Evolutionary conservation across 1,140 invertebrate species (phyloP).

Genomic region (Theocolax elegans): DNA sequence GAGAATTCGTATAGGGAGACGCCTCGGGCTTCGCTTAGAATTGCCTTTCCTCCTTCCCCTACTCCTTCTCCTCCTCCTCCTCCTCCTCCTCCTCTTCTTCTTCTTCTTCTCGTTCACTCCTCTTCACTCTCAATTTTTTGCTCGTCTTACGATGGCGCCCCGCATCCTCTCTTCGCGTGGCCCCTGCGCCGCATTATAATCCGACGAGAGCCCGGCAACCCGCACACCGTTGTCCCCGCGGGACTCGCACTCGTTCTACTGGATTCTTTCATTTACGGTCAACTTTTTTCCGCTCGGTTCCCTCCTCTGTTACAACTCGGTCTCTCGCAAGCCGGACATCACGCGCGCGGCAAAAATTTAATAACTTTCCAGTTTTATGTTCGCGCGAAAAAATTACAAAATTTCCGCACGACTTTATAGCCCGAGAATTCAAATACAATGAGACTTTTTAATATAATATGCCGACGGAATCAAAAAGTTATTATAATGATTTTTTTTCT

Average conservation of each 20-base stretch:
- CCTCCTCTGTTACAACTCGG: no score
- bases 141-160: not conserved
- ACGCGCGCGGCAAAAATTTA: slow-evolving; percentile 16
- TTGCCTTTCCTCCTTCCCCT: slow-evolving; percentile 5
- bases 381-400: not conserved
- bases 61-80: not conserved
- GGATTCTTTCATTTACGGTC: slow-evolving; percentile 33
- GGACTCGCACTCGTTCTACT: slow-evolving; percentile 16
- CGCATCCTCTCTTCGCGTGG: slow-evolving; percentile 30
- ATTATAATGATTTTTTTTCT: no score
- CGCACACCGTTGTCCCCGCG: not conserved
- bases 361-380: slow-evolving; percentile 13
- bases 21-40: slow-evolving; percentile 5
- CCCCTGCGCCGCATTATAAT: slow-evolving; percentile 39
- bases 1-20: slow-evolving; percentile 23
- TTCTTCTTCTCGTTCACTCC: slow-evolving; percentile 4
- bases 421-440: no score
- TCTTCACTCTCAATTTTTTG: not conserved
- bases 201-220: not conserved
- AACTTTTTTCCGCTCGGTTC: slow-evolving; percentile 1
- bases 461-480: no score
- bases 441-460: no score
- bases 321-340: no score
- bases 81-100: not conserved
- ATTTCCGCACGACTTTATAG: not conserved